Evolutionary conservation across 2,113 vertebrate genomes (phyloP).

Genomic region (Ammodytes marinus): DNA sequence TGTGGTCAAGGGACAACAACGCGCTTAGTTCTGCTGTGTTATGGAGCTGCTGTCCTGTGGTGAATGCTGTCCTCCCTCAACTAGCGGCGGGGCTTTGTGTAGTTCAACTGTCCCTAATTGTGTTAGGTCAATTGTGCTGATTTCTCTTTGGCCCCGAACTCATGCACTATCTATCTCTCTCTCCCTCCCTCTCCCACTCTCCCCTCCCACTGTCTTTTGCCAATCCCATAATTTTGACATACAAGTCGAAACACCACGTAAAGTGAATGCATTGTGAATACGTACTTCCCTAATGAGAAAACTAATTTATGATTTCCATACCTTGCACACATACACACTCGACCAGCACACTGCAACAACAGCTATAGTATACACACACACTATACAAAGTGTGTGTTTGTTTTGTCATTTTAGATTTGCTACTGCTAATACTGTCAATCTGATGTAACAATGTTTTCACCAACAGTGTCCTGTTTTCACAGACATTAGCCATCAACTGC

Average conservation of each 20-base stretch:
- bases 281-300: slow-evolving; percentile 17
- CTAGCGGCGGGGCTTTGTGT: slow-evolving; percentile 69
- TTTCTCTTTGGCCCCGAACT: slow-evolving; percentile 75
- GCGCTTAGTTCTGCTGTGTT: slow-evolving; percentile 27
- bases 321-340: background rate
- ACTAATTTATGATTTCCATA: background rate
- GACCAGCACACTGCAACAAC: background rate
- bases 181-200: slow-evolving; percentile 33
- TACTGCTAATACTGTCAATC: background rate
- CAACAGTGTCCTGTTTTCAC: background rate
- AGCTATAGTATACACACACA: background rate
- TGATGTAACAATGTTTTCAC: background rate
- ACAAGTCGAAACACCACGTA: slow-evolving; percentile 15
- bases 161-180: slow-evolving; percentile 70
- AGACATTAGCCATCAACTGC: background rate
- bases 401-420: background rate
- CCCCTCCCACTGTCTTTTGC: slow-evolving; percentile 39
- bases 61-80: slow-evolving; percentile 59
- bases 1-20: slow-evolving; percentile 23
- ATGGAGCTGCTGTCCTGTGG: slow-evolving; percentile 41
- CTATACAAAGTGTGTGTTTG: background rate
- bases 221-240: slow-evolving; percentile 42
- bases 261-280: slow-evolving; percentile 8
- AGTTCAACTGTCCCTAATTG: slow-evolving; percentile 82
- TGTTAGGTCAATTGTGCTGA: slow-evolving; percentile 85